phyloP scores from a whole-genome alignment of 2,888 invertebrate genomes.

The Hyppa rectilinea region DNA sequence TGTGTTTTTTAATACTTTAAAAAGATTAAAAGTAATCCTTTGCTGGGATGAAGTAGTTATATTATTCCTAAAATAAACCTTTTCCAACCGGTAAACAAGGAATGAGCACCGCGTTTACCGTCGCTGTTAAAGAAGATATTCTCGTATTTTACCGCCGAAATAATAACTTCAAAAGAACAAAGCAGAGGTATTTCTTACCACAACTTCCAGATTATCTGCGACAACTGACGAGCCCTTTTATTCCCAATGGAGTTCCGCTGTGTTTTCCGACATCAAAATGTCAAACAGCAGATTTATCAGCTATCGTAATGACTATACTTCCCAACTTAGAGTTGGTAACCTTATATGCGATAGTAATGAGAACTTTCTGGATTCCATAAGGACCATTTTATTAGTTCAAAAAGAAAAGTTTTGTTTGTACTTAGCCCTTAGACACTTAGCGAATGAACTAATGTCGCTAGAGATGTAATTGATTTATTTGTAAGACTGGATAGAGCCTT shows the following conservation, averaged over 20 bases:
- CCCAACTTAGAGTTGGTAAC: conserved; percentile 32
- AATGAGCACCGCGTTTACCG: background rate
- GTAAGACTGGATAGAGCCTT: background rate
- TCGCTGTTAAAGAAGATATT: background rate
- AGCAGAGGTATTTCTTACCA: background rate
- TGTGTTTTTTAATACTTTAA: background rate
- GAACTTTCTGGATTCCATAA: conserved; percentile 8
- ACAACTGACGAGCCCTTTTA: background rate
- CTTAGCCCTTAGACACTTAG: too few relatives aligned
- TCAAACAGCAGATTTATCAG: conserved; percentile 30
- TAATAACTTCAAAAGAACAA: background rate
- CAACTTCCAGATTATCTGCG: conserved; percentile 8
- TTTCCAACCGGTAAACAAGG: too few relatives aligned
- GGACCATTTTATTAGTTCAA: conserved; percentile 21
- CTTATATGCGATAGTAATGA: conserved; percentile 36
- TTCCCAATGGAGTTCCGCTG: conserved; percentile 6
- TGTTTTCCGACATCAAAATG: conserved; percentile 16
- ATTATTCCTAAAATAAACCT: too few relatives aligned
- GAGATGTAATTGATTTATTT: conserved; percentile 25
- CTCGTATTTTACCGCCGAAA: too few relatives aligned
- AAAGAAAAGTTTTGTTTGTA: conserved; percentile 36
- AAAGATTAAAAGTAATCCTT: background rate
- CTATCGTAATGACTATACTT: conserved; percentile 26
- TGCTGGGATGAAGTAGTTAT: background rate
- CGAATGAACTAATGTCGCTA: conserved; percentile 18